Base-by-base conservation (phyloP, 2,888 invertebrate species). In the Megamerina dolium region DNA sequence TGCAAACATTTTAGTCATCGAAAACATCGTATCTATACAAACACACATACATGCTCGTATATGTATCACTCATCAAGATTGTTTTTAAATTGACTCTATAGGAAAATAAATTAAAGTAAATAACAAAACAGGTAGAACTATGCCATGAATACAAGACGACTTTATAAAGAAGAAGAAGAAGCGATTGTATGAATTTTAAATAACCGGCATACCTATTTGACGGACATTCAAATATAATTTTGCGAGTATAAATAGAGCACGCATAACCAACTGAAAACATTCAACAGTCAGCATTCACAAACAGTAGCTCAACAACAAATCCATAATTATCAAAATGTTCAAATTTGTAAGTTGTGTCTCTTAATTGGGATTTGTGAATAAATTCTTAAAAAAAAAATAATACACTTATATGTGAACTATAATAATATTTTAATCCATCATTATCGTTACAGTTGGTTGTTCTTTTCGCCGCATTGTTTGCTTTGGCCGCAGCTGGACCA, bases 401-500 rank as follows among this genome's bases (percentile, higher is more conserved):
- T n/a, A n/a, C n/a, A n/a, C n/a, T n/a, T n/a, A n/a, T 18, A 34
- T 19, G 19, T n/a, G n/a, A 6, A 3, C 12, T 33, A 17, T 18
- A 37, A 29, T 37, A 17, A n/a, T n/a, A 17, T 13, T 23, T 26
- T 26, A 17, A 23, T 37, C 16, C 26, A n/a, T 37, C 9, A 17
- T 16, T 10, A n/a, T n/a, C n/a, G n/a, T 35, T 42, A 5, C 32
- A 66, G 63, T 34, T 66, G 46, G 57, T 54, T 51, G 53, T 67
- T 10, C 45, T 66, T 33, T 51, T 64, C 41, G 61, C 61, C 39
- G 65, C 61, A 21, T 50, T 67, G 33, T 63, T 65, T 40, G 66
- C 62, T 29, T 56, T 58, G 33, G 53, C 59, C 41, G 30, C 59
- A 44, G 64, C 68, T 41, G 55, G 52, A 4, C 67, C 66, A 16